Base-by-base conservation (phyloP, 2,888 invertebrate genomes). In the Drosophila suboccidentalis region DNA sequence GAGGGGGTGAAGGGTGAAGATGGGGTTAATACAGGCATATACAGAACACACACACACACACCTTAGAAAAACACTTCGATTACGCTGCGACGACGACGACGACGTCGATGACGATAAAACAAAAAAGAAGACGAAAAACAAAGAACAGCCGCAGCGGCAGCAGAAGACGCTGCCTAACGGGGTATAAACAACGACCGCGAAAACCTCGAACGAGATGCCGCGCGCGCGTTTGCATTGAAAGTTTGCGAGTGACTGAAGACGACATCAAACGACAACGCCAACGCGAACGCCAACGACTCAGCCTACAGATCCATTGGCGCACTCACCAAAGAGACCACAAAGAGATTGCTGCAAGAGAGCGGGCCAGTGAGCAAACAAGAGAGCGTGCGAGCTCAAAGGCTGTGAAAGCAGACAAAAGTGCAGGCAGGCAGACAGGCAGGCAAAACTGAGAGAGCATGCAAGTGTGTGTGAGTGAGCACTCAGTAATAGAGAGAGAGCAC, bases 181-280 rank as follows among this genome's bases (percentile, higher is more conserved):
- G 10, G 46, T 46, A 44, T 39, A 29, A 38, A 54, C 57, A 44
- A 36, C 53, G 51, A 72, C 49, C 55, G 68, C 59, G 64, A 65
- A 72, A 41, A 61, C 59, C 71, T 47, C 57, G 17, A 50, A 64
- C 59, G 39, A 54, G 39, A 54, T 41, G 61, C 61, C 34, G 63
- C 59, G 57, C 60, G 53, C 66, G 70, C 80, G 83, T 75, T 80
- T 88, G 59, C 88, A 82, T 88, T 74, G 88, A 82, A 80, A 72
- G 86, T 86, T 84, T 64, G 71, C 64, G 59, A 65, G 49, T 71
- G 78, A 84, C 88, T 84, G 75, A 80, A 67, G 59, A 54, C 60
- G 61, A 41, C 61, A 49, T 49, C 8, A 34, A 57, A 46, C 68
- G 44, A 58, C 51, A 60, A 47, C 32, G 39, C n/a, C 68, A 39